Evolutionary conservation across 2,113 vertebrate genomes (phyloP).

Genomic region (Coturnix japonica): DNA sequence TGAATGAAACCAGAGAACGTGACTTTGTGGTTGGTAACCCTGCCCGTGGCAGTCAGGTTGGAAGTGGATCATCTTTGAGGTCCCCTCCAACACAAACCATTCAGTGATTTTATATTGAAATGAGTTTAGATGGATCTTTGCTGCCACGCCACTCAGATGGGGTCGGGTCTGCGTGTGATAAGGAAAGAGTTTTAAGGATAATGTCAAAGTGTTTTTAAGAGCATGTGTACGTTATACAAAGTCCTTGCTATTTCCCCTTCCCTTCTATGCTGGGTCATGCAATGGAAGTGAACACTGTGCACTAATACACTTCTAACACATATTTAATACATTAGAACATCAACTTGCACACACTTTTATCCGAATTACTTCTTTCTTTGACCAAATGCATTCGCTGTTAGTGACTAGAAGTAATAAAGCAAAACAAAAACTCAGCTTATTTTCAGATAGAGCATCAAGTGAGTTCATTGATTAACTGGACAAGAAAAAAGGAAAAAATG

Average conservation of each 20-base stretch:
- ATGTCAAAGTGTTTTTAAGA: not conserved
- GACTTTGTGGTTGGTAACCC: not conserved
- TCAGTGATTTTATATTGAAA: not conserved
- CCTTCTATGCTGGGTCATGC: not conserved
- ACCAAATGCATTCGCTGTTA: not conserved
- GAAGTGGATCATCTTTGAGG: too few relatives aligned
- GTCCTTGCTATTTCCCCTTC: not conserved
- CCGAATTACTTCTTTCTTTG: not conserved
- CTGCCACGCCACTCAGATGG: not conserved
- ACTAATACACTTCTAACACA: not conserved
- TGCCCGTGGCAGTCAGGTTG: too few relatives aligned
- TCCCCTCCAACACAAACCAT: too few relatives aligned
- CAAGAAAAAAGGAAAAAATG: not conserved
- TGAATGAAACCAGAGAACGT: not conserved
- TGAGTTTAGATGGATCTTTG: not conserved
- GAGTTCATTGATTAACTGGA: not conserved
- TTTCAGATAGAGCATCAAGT: not conserved
- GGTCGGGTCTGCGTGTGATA: not conserved
- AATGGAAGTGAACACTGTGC: not conserved
- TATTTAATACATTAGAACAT: not conserved
- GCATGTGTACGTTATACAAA: rapidly evolving
- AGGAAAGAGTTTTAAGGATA: not conserved
- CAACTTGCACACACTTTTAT: not conserved
- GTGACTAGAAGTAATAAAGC: not conserved
- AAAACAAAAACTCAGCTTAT: not conserved